Evolutionary conservation across 2,113 vertebrate genomes (phyloP).

Genomic region (Xenopus borealis): DNA sequence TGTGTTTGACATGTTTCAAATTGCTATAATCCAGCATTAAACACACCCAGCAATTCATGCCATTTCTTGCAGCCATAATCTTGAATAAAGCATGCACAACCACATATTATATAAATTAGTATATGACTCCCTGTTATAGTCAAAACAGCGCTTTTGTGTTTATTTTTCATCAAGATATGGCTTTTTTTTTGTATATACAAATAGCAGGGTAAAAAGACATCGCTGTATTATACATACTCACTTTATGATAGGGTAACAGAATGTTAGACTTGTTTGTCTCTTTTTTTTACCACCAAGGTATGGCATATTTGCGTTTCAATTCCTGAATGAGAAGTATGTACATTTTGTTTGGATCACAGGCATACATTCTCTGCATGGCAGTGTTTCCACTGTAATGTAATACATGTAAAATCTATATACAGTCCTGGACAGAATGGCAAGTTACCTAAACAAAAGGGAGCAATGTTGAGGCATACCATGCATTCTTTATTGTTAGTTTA

Average conservation of each 20-base stretch:
- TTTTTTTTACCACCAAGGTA: constrained; percentile 46
- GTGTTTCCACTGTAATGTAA: constrained; percentile 21
- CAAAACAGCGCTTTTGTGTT: constrained; percentile 83
- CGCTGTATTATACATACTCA: constrained; percentile 64
- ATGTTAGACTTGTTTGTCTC: constrained; percentile 47
- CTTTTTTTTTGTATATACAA: constrained; percentile 74
- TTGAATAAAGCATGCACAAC: constrained; percentile 87
- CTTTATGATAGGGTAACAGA: constrained; percentile 58
- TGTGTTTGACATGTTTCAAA: constrained; percentile 92
- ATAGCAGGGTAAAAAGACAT: constrained; percentile 71
- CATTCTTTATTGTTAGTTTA: constrained; percentile 22
- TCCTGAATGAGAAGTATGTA: constrained; percentile 48
- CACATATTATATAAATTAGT: constrained; percentile 89
- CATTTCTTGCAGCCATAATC: constrained; percentile 88
- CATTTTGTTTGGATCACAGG: constrained; percentile 42
- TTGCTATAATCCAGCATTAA: constrained; percentile 90
- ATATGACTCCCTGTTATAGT: constrained; percentile 83
- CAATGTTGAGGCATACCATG: constrained; percentile 33
- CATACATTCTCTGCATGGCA: constrained; percentile 22
- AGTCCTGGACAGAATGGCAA: constrained; percentile 36
- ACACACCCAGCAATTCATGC: constrained; percentile 87
- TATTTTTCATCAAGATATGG: constrained; percentile 77
- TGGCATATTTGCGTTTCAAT: constrained; percentile 39
- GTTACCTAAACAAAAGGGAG: constrained; percentile 45
- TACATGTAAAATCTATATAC: constrained; percentile 43